These are phyloP conservation scores for Botia kubotai DNA, from an alignment of 2,797 vertebrate genomes.

Conservation along the genomic window DNA sequence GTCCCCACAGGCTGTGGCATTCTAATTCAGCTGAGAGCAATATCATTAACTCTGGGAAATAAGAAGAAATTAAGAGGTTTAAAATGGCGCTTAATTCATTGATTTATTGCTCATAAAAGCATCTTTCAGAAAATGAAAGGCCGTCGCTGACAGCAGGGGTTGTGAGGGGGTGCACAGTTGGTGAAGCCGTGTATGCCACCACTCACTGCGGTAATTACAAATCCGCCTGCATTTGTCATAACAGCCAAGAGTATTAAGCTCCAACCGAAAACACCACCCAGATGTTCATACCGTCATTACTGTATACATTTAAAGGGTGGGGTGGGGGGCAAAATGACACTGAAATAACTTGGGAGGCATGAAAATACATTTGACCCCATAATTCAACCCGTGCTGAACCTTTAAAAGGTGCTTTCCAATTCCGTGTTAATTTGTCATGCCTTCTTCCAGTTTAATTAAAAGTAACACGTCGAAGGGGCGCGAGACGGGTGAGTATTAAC, in stretches of 20 bases:
- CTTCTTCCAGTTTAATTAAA: slow-evolving; percentile 81
- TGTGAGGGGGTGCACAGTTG: slow-evolving; percentile 10
- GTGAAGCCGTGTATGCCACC: slow-evolving; percentile 14
- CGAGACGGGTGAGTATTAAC: slow-evolving; percentile 79
- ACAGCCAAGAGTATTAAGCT: slow-evolving; percentile 22
- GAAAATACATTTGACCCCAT: slow-evolving; percentile 54
- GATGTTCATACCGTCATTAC: slow-evolving; percentile 36
- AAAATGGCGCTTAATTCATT: slow-evolving; percentile 53
- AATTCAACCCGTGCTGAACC: slow-evolving; percentile 63
- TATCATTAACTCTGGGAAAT: slow-evolving; percentile 55
- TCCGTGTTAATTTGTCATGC: slow-evolving; percentile 78
- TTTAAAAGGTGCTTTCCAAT: slow-evolving; percentile 78
- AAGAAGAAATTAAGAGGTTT: slow-evolving; percentile 52
- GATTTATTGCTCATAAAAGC: slow-evolving; percentile 56
- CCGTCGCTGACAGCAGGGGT: slow-evolving; percentile 34
- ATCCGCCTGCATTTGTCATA: slow-evolving; percentile 31
- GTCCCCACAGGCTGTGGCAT: slow-evolving; percentile 68
- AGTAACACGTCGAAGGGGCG: slow-evolving; percentile 75
- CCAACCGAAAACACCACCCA: slow-evolving; percentile 25
- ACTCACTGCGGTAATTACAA: slow-evolving; percentile 47
- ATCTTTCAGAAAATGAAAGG: slow-evolving; percentile 49
- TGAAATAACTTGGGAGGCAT: slow-evolving; percentile 16
- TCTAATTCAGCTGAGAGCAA: slow-evolving; percentile 68
- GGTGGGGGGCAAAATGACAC: slow-evolving; percentile 18
- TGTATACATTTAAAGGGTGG: neutral